Evolutionary conservation across 2,888 invertebrate genomes (phyloP).

Genomic region (Conistra vaccinii): DNA sequence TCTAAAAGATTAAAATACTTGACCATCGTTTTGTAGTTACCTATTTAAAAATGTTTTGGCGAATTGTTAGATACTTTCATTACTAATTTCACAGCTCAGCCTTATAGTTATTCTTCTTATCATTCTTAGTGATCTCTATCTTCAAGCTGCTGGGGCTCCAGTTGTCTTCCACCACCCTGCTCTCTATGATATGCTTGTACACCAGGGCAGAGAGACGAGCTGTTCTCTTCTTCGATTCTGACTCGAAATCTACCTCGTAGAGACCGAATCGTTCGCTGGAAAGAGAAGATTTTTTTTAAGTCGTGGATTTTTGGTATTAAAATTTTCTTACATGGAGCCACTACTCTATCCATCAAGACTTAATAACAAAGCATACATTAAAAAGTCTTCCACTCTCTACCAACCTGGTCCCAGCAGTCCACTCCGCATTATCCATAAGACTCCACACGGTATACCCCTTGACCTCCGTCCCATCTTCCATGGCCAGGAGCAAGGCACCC

Average conservation of each 20-base stretch:
- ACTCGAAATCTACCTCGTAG: slow-evolving; percentile 92
- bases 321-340: too few species aligned
- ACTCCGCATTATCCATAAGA: slow-evolving; percentile 93
- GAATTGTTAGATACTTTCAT: background rate
- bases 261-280: slow-evolving; percentile 92
- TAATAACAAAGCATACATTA: background rate
- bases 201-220: slow-evolving; percentile 91
- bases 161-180: slow-evolving; percentile 74
- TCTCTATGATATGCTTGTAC: slow-evolving; percentile 84
- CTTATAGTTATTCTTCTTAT: slow-evolving; percentile 53
- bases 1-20: too few species aligned
- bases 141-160: slow-evolving; percentile 76
- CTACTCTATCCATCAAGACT: too few species aligned
- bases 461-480: slow-evolving; percentile 87
- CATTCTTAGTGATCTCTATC: slow-evolving; percentile 74
- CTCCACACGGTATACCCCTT: slow-evolving; percentile 92
- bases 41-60: background rate
- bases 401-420: slow-evolving; percentile 90
- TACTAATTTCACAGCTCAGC: slow-evolving; percentile 69
- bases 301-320: too few species aligned
- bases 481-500: slow-evolving; percentile 84
- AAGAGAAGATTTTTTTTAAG: slow-evolving; percentile 23
- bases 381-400: slow-evolving; percentile 43
- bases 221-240: slow-evolving; percentile 90
- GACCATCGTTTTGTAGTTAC: too few species aligned